phyloP scores from a whole-genome alignment of 2,888 invertebrate species.

The Trichogramma evanescens region DNA sequence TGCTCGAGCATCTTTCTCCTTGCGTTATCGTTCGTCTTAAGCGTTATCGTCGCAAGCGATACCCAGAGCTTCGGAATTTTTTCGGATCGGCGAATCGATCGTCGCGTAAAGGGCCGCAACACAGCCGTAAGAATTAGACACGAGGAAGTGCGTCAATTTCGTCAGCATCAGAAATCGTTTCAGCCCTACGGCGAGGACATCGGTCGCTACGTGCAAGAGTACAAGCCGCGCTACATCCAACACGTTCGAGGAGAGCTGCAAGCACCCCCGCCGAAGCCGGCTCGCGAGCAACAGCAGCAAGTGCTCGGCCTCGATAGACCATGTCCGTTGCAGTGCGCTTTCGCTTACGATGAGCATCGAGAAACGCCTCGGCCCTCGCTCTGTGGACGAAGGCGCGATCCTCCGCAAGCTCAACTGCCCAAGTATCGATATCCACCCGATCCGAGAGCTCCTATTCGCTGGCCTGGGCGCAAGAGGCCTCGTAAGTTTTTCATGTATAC shows the following conservation, averaged over 20 bases:
- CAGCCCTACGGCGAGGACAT: no score
- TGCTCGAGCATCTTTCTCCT: no score
- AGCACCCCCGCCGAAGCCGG: neutral
- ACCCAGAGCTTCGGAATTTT: no score
- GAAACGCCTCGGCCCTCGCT: neutral
- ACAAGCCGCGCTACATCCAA: no score
- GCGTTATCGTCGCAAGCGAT: no score
- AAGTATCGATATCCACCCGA: conserved; percentile 16
- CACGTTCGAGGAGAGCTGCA: no score
- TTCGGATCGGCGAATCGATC: neutral
- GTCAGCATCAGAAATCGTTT: no score
- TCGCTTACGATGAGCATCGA: neutral
- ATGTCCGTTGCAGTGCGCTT: neutral
- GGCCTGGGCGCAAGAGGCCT: conserved; percentile 11
- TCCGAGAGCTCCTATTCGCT: conserved; percentile 1
- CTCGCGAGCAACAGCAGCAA: neutral
- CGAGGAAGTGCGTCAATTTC: neutral
- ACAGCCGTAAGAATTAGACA: neutral
- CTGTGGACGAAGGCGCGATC: neutral
- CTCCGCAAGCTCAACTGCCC: neutral
- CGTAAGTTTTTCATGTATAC: conserved; percentile 6
- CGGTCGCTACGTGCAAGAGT: no score
- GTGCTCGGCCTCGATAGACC: neutral
- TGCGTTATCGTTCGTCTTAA: no score
- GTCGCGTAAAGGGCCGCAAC: neutral